Percentiles rank a stretch among this genome's conserved stretches.
These are phyloP conservation scores for Dasyornis broadbenti DNA, from an alignment of 2,113 vertebrate species.

Conservation along the genomic window DNA sequence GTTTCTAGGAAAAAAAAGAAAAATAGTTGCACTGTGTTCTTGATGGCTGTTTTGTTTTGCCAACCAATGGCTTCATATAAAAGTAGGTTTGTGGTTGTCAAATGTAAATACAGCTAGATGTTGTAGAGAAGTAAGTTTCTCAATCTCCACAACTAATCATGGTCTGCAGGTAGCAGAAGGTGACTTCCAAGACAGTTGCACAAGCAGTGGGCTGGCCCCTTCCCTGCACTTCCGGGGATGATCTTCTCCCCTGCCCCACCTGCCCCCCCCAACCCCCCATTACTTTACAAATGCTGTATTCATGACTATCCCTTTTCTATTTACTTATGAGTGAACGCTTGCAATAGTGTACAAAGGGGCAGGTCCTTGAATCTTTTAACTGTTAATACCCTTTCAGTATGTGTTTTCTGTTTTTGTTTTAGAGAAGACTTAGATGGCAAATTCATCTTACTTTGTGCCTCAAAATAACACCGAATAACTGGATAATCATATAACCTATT, in stretches of 20 bases:
- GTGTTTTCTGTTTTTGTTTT: not conserved
- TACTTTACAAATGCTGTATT: not conserved
- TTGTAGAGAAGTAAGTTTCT: not conserved
- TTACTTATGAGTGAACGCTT: not conserved
- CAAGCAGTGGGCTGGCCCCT: not conserved
- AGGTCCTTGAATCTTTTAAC: not conserved
- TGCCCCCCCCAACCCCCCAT: fast-evolving
- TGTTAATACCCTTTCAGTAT: not conserved
- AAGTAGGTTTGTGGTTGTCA: not conserved
- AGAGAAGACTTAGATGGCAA: not conserved
- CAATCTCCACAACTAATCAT: not conserved
- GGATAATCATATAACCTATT: not conserved
- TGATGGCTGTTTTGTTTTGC: not conserved
- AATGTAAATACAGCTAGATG: not conserved
- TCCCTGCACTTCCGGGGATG: not conserved
- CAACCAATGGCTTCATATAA: not conserved
- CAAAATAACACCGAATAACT: not conserved
- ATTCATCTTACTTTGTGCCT: not conserved
- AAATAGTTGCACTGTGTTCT: not conserved
- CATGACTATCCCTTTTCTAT: not conserved
- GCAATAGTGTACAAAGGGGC: not conserved
- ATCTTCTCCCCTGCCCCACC: not conserved
- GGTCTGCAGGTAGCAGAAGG: not conserved
- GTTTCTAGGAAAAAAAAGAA: not conserved
- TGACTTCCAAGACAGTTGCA: not conserved